Evolutionary conservation across 1,140 invertebrate species (phyloP).

Genomic region (Agrilus planipennis): DNA sequence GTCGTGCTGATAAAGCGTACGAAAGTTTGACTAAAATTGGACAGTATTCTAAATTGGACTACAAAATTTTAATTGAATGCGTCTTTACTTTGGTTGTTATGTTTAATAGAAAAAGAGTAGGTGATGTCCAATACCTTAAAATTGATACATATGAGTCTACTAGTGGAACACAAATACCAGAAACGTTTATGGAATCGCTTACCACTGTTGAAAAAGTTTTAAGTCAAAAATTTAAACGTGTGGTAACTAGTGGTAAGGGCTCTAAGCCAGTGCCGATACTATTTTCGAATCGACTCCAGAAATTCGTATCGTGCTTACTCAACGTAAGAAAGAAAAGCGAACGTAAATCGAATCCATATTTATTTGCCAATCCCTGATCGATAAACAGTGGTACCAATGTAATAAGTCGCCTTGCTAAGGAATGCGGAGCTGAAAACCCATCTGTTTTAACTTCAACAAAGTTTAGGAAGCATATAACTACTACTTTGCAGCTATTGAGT

Average conservation of each 20-base stretch:
- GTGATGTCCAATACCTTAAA: constrained; percentile 14
- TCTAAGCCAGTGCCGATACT: constrained; percentile 12
- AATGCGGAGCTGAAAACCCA: constrained; percentile 14
- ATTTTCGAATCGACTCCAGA: constrained; percentile 9
- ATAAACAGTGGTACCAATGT: constrained; percentile 9
- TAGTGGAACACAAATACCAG: background rate
- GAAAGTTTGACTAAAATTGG: background rate
- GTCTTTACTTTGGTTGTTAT: constrained; percentile 8
- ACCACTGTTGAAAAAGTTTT: constrained; percentile 10
- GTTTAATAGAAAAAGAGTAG: constrained; percentile 16
- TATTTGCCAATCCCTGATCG: constrained; percentile 16
- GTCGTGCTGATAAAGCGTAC: constrained; percentile 10
- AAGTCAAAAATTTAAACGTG: constrained; percentile 10
- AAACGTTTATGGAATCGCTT: constrained; percentile 5
- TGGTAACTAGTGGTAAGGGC: constrained; percentile 9
- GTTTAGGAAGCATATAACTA: constrained; percentile 19
- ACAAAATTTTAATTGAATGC: constrained; percentile 16
- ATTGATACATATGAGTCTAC: constrained; percentile 8
- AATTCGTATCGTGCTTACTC: constrained; percentile 1
- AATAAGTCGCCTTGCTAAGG: constrained; percentile 11
- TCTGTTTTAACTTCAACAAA: too few species aligned
- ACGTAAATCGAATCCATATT: constrained; percentile 13
- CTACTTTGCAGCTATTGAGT: constrained; percentile 14
- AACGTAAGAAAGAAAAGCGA: constrained; percentile 2
- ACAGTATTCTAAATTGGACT: background rate